These are phyloP conservation scores for Benthosema pterotum DNA, from an alignment of 2,797 vertebrate genomes.

Conservation along the genomic window DNA sequence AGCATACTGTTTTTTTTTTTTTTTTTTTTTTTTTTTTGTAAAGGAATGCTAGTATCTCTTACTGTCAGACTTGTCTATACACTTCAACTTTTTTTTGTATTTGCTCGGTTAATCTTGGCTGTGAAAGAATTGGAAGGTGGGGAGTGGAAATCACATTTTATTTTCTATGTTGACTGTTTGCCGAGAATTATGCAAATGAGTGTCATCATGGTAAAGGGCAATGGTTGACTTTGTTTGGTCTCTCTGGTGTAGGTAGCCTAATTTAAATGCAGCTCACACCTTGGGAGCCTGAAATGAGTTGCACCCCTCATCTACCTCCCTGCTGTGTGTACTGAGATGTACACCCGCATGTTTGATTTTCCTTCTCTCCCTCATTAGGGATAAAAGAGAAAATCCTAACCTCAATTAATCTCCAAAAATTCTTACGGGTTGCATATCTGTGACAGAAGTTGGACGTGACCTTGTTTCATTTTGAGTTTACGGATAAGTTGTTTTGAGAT, in stretches of 20 bases:
- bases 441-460: background rate
- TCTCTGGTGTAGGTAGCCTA: constrained; percentile 55
- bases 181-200: constrained; percentile 66
- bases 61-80: background rate
- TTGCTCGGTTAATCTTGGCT: constrained; percentile 57
- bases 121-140: constrained; percentile 49
- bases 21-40: too few species aligned
- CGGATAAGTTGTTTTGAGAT: constrained; percentile 14
- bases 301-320: constrained; percentile 27
- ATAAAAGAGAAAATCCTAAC: constrained; percentile 1
- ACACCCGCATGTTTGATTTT: constrained; percentile 4
- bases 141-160: constrained; percentile 49
- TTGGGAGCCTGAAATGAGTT: constrained; percentile 31
- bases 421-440: background rate
- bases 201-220: constrained; percentile 48
- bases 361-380: background rate
- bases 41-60: background rate
- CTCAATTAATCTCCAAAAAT: background rate
- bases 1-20: background rate
- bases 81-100: constrained; percentile 30
- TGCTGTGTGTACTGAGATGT: constrained; percentile 17
- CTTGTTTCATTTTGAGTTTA: background rate
- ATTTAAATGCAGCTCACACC: constrained; percentile 69
- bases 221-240: constrained; percentile 64
- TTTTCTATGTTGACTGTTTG: constrained; percentile 54